Percentiles rank a stretch among this genome's conserved stretches.
Evolutionary conservation across 2,113 vertebrate genomes (phyloP).

Genomic region (Delphinapterus leucas): DNA sequence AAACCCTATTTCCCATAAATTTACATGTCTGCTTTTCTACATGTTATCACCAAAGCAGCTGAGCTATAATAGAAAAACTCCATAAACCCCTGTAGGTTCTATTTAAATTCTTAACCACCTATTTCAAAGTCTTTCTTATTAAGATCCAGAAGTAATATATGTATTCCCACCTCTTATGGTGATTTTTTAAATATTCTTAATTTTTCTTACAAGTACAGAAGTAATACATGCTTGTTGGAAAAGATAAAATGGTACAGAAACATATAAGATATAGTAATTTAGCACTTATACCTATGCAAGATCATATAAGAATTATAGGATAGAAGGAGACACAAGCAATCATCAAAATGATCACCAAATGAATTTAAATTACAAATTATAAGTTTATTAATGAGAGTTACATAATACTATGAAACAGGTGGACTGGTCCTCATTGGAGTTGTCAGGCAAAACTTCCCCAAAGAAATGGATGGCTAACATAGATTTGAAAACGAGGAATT

Average conservation of each 20-base stretch:
- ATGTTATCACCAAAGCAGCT: background rate
- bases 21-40: background rate
- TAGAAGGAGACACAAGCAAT: background rate
- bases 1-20: background rate
- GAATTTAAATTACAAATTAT: background rate
- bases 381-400: background rate
- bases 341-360: background rate
- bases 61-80: background rate
- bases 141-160: background rate
- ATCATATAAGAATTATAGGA: background rate
- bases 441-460: background rate
- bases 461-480: background rate
- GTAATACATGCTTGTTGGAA: background rate
- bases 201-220: background rate
- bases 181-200: background rate
- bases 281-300: background rate
- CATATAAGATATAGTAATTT: background rate
- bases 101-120: background rate
- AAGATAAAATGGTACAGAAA: background rate
- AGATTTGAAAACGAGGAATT: background rate
- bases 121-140: background rate
- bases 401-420: background rate
- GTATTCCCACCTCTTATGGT: background rate
- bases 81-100: background rate
- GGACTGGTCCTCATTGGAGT: background rate